phyloP scores from a whole-genome alignment of 2,888 invertebrate genomes.

The Ophion ventricosus region DNA sequence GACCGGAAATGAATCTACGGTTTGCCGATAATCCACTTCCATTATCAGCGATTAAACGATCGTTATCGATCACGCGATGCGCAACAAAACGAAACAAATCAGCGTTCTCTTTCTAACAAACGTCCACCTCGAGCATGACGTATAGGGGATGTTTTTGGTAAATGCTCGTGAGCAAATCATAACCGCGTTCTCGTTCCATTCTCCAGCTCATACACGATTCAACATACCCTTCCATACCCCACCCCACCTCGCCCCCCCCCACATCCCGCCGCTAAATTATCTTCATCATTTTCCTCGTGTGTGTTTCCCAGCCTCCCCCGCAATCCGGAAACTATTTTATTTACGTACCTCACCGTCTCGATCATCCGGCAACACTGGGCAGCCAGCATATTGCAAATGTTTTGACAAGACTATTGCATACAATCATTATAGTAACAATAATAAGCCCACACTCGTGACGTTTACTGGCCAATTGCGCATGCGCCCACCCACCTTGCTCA shows the following conservation, averaged over 20 bases:
- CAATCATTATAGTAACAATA: conserved; percentile 57
- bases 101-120: conserved; percentile 55
- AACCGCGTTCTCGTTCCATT: conserved; percentile 37
- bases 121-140: conserved; percentile 36
- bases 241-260: too few relatives aligned
- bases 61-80: conserved; percentile 25
- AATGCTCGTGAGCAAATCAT: conserved; percentile 42
- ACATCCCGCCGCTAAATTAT: not conserved
- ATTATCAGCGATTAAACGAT: conserved; percentile 23
- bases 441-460: conserved; percentile 19
- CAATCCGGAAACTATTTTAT: conserved; percentile 54
- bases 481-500: not conserved
- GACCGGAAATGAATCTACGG: conserved; percentile 14
- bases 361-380: conserved; percentile 51
- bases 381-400: conserved; percentile 59
- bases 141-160: conserved; percentile 40
- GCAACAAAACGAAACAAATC: conserved; percentile 43
- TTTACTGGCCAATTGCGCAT: not conserved
- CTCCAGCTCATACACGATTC: not conserved
- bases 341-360: conserved; percentile 53
- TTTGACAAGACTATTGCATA: conserved; percentile 63
- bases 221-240: not conserved
- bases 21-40: conserved; percentile 16
- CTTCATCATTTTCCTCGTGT: not conserved
- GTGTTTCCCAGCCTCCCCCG: not conserved